These are phyloP conservation scores for Chauna torquata DNA, from an alignment of 2,113 vertebrate genomes.

Conservation along the genomic window DNA sequence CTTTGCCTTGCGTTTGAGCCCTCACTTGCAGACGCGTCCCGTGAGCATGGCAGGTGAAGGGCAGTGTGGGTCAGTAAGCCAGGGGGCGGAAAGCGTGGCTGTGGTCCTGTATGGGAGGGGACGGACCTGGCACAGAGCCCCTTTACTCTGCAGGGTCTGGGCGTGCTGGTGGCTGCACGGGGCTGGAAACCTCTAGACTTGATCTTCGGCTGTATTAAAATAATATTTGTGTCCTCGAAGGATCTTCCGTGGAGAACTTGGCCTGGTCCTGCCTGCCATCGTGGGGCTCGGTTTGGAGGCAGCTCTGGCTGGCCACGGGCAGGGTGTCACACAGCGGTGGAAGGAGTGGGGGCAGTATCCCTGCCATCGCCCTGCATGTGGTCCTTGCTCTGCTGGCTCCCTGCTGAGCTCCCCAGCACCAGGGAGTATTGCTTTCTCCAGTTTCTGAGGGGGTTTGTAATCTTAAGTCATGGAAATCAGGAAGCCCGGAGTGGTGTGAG, in stretches of 20 bases:
- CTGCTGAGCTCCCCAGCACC: neutral
- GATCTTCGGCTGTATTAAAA: rapidly evolving
- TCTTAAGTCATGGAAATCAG: rapidly evolving
- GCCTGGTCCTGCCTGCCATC: too few species aligned
- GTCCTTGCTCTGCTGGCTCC: too few species aligned
- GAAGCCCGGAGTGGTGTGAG: rapidly evolving
- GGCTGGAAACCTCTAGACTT: neutral
- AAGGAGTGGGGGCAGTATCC: too few species aligned
- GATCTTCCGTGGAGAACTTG: too few species aligned
- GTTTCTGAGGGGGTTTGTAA: neutral
- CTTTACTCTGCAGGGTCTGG: neutral
- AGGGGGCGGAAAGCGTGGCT: too few species aligned
- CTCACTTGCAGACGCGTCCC: neutral
- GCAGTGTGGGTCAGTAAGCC: too few species aligned
- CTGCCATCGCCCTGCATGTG: neutral
- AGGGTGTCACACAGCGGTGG: neutral
- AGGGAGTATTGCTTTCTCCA: neutral
- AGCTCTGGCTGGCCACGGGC: too few species aligned
- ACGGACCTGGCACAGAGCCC: neutral
- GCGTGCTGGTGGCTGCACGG: neutral
- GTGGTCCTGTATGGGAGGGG: rapidly evolving
- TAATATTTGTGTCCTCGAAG: neutral
- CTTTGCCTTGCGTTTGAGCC: neutral
- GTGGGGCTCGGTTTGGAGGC: too few species aligned
- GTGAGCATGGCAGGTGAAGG: too few species aligned